Conservation (phyloP, 2,797 vertebrate species). For the Synanceia verrucosa region DNA sequence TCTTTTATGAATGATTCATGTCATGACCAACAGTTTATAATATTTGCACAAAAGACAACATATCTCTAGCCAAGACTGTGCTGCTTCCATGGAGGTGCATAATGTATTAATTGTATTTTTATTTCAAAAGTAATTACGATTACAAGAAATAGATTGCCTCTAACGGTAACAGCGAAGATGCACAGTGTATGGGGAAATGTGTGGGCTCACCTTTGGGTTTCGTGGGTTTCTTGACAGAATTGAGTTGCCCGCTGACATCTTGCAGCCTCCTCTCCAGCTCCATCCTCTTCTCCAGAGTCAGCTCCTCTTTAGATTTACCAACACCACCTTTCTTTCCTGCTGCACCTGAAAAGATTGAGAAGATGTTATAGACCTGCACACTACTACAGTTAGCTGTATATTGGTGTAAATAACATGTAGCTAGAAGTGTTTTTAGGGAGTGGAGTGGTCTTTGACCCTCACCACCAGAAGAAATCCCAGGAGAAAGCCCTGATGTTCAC, state of each 20-base stretch:
- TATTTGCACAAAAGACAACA: too few species aligned
- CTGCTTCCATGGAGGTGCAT: too few species aligned
- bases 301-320: constrained; percentile 91
- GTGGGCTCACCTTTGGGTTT: constrained; percentile 88
- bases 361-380: background rate
- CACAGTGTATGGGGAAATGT: too few species aligned
- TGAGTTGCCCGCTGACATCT: constrained; percentile 93
- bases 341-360: constrained; percentile 34
- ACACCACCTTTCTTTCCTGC: constrained; percentile 84
- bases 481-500: too few species aligned
- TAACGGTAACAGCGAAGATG: background rate
- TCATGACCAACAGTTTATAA: background rate
- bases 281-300: constrained; percentile 91
- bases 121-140: too few species aligned
- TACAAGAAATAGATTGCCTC: background rate
- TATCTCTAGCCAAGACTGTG: background rate
- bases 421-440: too few species aligned
- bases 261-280: constrained; percentile 92
- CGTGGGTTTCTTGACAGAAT: constrained; percentile 90
- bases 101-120: too few species aligned
- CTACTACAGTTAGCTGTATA: too few species aligned
- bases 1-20: background rate
- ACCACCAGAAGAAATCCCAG: too few species aligned
- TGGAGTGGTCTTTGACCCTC: too few species aligned
- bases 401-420: background rate